Base-by-base conservation (phyloP, 1,140 invertebrate species). In the Sycophila sp. region DNA sequence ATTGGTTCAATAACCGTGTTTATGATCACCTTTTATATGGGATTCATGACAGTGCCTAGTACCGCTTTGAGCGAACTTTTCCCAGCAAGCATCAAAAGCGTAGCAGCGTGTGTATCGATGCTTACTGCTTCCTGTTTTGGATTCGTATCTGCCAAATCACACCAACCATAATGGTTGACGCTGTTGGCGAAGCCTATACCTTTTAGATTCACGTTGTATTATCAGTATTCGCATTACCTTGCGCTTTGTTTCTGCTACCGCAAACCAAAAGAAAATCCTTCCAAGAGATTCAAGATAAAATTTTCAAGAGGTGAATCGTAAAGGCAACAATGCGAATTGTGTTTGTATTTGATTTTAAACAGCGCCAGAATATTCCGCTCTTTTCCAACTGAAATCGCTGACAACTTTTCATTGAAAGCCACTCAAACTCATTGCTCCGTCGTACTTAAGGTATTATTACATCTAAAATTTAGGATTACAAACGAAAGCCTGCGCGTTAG, bases 21-120 rank as follows among this genome's bases (percentile, higher is more conserved):
- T 17, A 58, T 17, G 15, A 19, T 60, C 15, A 36, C 67, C 15
- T 65, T 38, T 11, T 15, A 32, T 8, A 87, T 91, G 71, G 91
- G 92, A 6, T 85, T 92, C 74, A 90, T 91, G 42, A 90, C 91
- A 2, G 89, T 93, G 45, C 91, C 92, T 2, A 89, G 91, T 79
- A 87, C 92, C 22, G 87, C 92, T 68, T 88, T 92, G 67, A 89
- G 91, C n/a, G 92, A 93, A 85, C 85, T 93, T 73, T 92, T 93
- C 77, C 90, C 92, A 2, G 87, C 89, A 2, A 90, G 89, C 72
- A 89, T 91, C 13, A 90, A 91, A 75, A 87, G 90, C 8, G 86
- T 89, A 53, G 92, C 92, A 6, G 88, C 89, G 45, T 90, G 90
- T 62, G 81, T 93, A 28, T 89, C 91, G 0, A 90, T 92, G 55